A percentile compares a stretch with the other conserved stretches of the same genome.
Evolutionary conservation across 2,113 vertebrate species (phyloP).

Genomic region (Tangachromis dhanisi): DNA sequence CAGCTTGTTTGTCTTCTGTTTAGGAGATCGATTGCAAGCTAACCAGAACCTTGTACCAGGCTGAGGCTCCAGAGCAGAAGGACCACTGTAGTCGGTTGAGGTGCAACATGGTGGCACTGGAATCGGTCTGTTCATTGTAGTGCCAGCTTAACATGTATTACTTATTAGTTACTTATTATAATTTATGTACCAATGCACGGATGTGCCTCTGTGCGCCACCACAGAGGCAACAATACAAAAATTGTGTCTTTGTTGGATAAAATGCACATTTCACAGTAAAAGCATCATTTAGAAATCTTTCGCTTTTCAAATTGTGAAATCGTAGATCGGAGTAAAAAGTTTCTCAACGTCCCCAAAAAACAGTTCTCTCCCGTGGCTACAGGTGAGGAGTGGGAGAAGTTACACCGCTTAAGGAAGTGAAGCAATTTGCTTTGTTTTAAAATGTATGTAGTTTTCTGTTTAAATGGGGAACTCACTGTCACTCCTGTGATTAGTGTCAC

Average conservation of each 20-base stretch:
- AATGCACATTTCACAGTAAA: not conserved
- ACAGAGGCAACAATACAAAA: not conserved
- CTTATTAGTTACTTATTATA: not conserved
- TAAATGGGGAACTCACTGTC: not conserved
- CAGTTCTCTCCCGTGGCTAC: not conserved
- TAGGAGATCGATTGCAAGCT: not conserved
- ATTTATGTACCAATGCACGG: not conserved
- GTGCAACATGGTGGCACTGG: not conserved
- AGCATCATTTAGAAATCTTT: not conserved
- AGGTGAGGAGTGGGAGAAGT: not conserved
- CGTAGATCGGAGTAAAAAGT: accelerated
- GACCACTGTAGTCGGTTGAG: not conserved
- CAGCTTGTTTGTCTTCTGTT: not conserved
- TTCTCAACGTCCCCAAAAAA: not conserved
- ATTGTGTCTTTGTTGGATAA: not conserved
- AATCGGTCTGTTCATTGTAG: not conserved
- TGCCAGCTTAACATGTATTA: not conserved
- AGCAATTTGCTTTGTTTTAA: not conserved
- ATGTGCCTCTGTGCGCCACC: not conserved
- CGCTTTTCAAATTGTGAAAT: not conserved
- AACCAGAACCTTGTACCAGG: not conserved
- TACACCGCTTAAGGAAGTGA: not conserved
- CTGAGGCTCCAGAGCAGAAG: not conserved
- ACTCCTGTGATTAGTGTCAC: not conserved
- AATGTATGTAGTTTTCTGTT: not conserved